Evolutionary conservation across 1,140 invertebrate genomes (phyloP), one percentile per base, ranked within the genome.

Genomic region (Drosophila biarmipes): DNA sequence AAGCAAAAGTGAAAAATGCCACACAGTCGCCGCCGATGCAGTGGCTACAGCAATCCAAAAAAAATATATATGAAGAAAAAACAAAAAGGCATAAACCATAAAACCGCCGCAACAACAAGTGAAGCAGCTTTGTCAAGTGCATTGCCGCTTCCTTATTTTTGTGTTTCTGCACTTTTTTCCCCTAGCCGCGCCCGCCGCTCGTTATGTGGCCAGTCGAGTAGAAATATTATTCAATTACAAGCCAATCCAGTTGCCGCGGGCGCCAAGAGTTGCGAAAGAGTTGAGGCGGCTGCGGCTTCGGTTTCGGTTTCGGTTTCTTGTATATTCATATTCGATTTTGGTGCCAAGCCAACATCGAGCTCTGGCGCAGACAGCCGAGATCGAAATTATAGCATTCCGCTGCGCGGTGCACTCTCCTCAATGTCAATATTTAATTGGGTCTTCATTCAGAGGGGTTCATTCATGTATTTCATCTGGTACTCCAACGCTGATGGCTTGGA

Each of bases 1-100:
- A 89, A 87, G 82, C 82, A 89, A 89, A 89, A 89, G 84, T 89
- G 84, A 79, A 84, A 84, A 80, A 89, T 82, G 67, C 80, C 81
- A 58, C 53, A 69, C 56, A 85, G 58, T 71, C 73, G 62, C 61
- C 55, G 75, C 53, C 57, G 54, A 38, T 37, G 59, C 52, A 51
- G 56, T 40, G 51, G 51, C 55, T 49, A 61, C 56, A 49, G 37
- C 42, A 67, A 63, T 3, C 24, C 35, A 15, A 40, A 40, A 40
- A 8, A 42, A 42, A 17, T 15, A 8, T 2, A 19, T 27, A 45
- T 29, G 19, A 15, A 49, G 19, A 21, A 34, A 64, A 61, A 17
- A 27, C n/a, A 61, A 35, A 61, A 61, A 61, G 48, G 19, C 57
- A 78, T 58, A 53, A 57, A 37, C 40, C 51, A 42, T 51, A 78